Conservation (phyloP, 2,113 vertebrate genomes). For the Bos javanicus region DNA sequence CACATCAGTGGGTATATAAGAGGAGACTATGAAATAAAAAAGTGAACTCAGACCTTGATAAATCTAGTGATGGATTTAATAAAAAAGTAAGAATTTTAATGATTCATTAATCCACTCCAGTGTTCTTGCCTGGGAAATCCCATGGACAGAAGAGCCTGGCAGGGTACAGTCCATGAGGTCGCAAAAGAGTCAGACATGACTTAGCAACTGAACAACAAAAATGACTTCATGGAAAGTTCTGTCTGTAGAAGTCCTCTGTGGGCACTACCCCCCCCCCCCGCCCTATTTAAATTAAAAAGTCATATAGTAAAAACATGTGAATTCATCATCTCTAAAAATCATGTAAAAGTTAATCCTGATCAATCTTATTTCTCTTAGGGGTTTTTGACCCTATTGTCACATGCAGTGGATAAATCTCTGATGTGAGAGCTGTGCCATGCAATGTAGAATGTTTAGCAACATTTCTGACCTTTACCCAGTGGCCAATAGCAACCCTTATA, state of each 20-base stretch:
- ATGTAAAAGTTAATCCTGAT: background rate
- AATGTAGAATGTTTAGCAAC: background rate
- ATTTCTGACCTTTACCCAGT: background rate
- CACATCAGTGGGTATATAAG: background rate
- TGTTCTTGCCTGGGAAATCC: background rate
- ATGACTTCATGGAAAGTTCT: background rate
- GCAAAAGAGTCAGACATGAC: background rate
- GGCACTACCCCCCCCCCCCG: background rate
- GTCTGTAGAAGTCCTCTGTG: background rate
- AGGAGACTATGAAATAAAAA: background rate
- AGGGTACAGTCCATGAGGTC: background rate
- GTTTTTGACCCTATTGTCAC: background rate
- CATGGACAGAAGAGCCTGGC: background rate
- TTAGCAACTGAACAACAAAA: background rate
- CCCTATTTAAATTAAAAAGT: background rate
- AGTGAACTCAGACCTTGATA: background rate
- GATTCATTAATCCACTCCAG: background rate
- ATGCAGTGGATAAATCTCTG: background rate
- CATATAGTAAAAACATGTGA: background rate
- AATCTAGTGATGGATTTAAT: background rate
- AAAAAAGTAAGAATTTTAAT: background rate
- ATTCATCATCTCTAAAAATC: background rate
- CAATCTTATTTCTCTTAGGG: background rate
- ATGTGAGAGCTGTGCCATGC: background rate
- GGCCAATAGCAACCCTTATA: background rate